Base-by-base conservation (phyloP, 1,140 invertebrate genomes). In the Propsilocerus akamusi region DNA sequence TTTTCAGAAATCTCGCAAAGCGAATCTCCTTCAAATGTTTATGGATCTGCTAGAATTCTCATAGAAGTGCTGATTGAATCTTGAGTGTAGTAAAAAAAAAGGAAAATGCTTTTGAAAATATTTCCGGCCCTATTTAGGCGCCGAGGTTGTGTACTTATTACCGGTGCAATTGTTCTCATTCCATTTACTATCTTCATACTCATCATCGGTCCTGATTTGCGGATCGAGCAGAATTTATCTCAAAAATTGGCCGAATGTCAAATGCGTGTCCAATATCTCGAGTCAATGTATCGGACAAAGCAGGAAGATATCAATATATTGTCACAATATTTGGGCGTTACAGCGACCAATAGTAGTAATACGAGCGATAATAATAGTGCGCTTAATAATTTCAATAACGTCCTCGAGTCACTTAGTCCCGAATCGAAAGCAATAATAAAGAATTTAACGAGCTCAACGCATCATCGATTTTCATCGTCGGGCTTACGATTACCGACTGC, bases 221-320 rank as follows among this genome's bases (percentile, higher is more conserved):
- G 69, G 51, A 73, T 74, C 51, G 82, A 84, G 58, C 73, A 80
- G 56, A 64, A 74, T 51, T 64, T 86, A 57, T 74, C 80, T 46
- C 72, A 80, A 60, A 68, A 75, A 47, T 64, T 85, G 54, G 77
- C 79, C 22, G 80, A 83, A 53, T 70, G 84, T 55, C 77, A 80
- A 51, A 75, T 80, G 46, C 72, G 78, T 23, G 60, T 86, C 11
- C 76, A 81, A 55, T 81, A 80, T 56, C 66, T 84, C 22, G 80
- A 86, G 56, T 73, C 77, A 6, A 71, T 83, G 61, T 84, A 83
- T 59, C 65, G 75, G 11, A 73, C 78, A 0, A 60, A 81, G 4
- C 75, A 83, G 56, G 77, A 81, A 59, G 81, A 86, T 57, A 72
- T 86, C 2, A 71, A 75, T 20, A 63, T 75, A 26, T 59, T 86